These are phyloP conservation scores for Pangasius djambal DNA, from an alignment of 2,797 vertebrate genomes.

Conservation along the genomic window DNA sequence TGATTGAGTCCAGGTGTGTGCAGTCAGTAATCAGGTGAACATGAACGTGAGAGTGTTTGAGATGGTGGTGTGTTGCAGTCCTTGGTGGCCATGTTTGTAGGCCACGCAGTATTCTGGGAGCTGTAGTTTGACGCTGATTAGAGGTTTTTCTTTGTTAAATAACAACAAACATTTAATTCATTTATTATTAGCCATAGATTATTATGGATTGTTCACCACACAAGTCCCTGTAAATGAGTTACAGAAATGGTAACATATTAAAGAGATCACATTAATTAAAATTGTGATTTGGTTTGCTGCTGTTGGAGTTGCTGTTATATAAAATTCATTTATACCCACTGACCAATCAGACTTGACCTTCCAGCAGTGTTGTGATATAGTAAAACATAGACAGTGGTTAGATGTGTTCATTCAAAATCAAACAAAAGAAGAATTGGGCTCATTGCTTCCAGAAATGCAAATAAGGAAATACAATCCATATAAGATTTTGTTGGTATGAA, in stretches of 20 bases:
- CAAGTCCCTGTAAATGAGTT: not conserved
- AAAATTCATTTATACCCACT: not conserved
- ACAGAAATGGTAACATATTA: not conserved
- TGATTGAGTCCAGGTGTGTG: no score
- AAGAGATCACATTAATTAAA: no score
- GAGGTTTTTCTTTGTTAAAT: not conserved
- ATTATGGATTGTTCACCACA: not conserved
- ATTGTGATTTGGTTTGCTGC: not conserved
- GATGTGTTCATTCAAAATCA: not conserved
- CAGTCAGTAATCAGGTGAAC: no score
- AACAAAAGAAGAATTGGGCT: not conserved
- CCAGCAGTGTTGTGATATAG: not conserved
- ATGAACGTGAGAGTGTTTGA: no score
- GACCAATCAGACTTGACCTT: not conserved
- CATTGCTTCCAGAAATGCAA: not conserved
- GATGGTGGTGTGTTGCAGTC: no score
- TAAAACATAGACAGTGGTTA: not conserved
- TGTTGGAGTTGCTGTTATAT: no score
- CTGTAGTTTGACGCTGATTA: not conserved
- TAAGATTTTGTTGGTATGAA: not conserved
- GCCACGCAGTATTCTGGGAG: no score
- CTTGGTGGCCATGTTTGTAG: no score
- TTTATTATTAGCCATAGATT: not conserved
- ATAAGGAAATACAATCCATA: not conserved
- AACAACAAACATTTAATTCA: not conserved